These are phyloP conservation scores for Zoanthus solanderi DNA, from an alignment of 92 coral and sea anemone genomes.

Conservation along the genomic window DNA sequence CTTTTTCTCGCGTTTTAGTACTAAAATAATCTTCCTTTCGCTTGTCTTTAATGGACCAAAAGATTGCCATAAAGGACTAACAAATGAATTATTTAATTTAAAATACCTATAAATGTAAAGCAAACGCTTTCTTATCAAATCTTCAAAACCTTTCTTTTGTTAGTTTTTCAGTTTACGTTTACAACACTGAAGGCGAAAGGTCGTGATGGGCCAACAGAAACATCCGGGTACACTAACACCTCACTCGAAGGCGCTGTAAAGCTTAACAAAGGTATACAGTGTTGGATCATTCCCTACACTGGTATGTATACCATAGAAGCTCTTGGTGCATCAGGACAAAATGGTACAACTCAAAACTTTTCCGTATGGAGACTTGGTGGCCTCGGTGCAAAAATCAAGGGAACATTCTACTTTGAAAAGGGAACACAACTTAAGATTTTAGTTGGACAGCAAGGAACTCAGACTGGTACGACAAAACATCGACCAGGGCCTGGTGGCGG, in stretches of 20 bases:
- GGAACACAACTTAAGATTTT: conserved; percentile 70
- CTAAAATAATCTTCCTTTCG: no score
- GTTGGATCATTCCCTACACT: conserved; percentile 71
- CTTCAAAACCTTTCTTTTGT: background rate
- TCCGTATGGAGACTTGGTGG: conserved; percentile 72
- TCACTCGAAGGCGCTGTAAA: conserved; percentile 74
- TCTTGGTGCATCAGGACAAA: conserved; percentile 83
- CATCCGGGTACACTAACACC: conserved; percentile 67
- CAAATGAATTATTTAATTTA: no score
- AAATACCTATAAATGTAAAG: no score
- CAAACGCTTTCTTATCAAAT: background rate
- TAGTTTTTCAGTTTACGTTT: conserved; percentile 42
- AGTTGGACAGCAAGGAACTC: conserved; percentile 80
- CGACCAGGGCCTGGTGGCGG: conserved; percentile 91
- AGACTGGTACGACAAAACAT: background rate
- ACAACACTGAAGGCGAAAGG: conserved; percentile 69
- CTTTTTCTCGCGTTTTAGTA: no score
- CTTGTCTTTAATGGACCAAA: no score
- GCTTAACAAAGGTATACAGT: conserved; percentile 70
- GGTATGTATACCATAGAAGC: conserved; percentile 80
- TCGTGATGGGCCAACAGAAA: conserved; percentile 63
- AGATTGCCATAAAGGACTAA: no score
- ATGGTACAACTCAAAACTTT: conserved; percentile 57
- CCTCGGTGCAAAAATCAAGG: conserved; percentile 77
- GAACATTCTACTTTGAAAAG: conserved; percentile 59